Base-by-base conservation (phyloP, 2,113 vertebrate species). In the Rhabdomys dilectus region DNA sequence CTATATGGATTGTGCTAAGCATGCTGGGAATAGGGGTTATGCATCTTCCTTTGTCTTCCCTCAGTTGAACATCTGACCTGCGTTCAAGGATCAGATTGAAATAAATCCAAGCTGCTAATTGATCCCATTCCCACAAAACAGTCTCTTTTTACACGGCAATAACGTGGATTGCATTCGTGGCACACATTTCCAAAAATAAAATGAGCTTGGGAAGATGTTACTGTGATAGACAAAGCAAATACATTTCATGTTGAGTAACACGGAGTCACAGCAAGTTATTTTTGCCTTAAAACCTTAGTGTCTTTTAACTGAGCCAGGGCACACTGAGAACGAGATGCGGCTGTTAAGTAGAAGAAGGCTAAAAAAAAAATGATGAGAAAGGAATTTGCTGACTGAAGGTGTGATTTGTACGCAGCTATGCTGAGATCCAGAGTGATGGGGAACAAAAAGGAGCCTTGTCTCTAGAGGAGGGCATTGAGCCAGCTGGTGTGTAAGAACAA, bases 141-240 rank as follows among this genome's bases (percentile, higher is more conserved):
- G 58, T 92, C 81, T 89, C 66, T 26, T 70, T 92, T 86, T 73
- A 78, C 60, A 21, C 9, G 29, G 13, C 73, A 62, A 92, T 73
- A 62, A 66, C 19, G 39, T 95, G 82, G 36, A 15, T 91, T 4
- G 81, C 82, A 70, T 53, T 68, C 36, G 5, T 12, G 11, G 60
- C 56, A 91, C 75, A 80, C 5, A 17, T 94, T 77, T 95, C 91
- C 94, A 91, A 60, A 89, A 93, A 85, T 77, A 91, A 96, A 84
- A 73, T 1, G 19, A 89, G 36, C 53, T 72, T 51, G 81, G 56
- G 53, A 45, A 95, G 75, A 31, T 24, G 36, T 56, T 60, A 68
- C 45, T 48, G 17, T 29, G 80, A 91, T 34, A 42, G 36, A 91
- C 51, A 58, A 92, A 80, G 21, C 85, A 77, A 88, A 97, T 73